Conservation (phyloP, 35 echinoderm and acorn worm species). For the Ophiothrix spiculata region DNA sequence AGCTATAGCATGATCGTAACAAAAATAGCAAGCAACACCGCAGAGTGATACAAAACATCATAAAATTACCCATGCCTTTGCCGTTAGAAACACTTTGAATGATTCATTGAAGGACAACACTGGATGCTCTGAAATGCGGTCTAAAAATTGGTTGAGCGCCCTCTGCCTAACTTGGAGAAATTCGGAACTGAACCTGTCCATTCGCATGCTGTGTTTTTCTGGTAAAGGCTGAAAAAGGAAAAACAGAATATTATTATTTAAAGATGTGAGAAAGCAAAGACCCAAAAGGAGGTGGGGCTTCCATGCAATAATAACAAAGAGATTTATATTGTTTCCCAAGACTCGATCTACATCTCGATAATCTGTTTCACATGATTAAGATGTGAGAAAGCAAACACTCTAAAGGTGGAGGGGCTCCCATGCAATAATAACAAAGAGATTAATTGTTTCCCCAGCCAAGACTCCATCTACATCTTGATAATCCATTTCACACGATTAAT, state of each 20-base stretch:
- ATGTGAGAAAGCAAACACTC: too few relatives aligned
- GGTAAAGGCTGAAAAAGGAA: slow-evolving; percentile 73
- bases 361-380: too few relatives aligned
- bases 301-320: too few relatives aligned
- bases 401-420: too few relatives aligned
- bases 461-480: too few relatives aligned
- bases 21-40: slow-evolving; percentile 7
- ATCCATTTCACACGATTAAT: too few relatives aligned
- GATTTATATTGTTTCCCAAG: too few relatives aligned
- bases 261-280: too few relatives aligned
- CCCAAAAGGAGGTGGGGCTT: too few relatives aligned
- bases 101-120: slow-evolving; percentile 88
- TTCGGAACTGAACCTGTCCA: slow-evolving; percentile 69
- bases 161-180: slow-evolving; percentile 65
- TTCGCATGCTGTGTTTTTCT: slow-evolving; percentile 90
- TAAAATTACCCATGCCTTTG: slow-evolving; percentile 99
- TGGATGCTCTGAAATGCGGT: slow-evolving; percentile 82
- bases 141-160: slow-evolving; percentile 88
- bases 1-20: background rate
- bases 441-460: too few relatives aligned
- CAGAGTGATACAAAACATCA: slow-evolving; percentile 27
- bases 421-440: too few relatives aligned
- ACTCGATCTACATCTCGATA: too few relatives aligned
- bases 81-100: slow-evolving; percentile 93
- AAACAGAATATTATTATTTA: slow-evolving; percentile 7